Evolutionary conservation across 2,888 invertebrate species (phyloP), one percentile per base, ranked within the genome.

Genomic region (Gortyna flavago): DNA sequence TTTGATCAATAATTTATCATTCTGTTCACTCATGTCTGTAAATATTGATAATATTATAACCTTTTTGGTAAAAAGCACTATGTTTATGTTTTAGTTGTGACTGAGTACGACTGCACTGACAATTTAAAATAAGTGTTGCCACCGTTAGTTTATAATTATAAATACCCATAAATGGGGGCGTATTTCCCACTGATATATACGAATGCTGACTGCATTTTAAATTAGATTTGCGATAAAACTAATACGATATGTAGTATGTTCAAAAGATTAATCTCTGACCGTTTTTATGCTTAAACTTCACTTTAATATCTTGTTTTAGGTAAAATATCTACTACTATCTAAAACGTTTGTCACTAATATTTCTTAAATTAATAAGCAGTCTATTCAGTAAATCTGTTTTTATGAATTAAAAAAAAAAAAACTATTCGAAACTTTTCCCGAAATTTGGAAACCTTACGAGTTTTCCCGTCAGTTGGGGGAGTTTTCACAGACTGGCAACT

Each of bases 1-100:
- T 32, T 68, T 65, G 38, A 71, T 62, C 13, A 72, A 16, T 62
- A 83, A 68, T 65, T 57, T 70, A 75, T 74, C 62, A 65, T 75
- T 84, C 18, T 79, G 61, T 62, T 79, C 75, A 83, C 79, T 83
- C 84, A 84, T 84, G 61, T 66, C 25, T 72, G 29, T 62, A 48
- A 67, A 51, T 79, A 65, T 64, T 64, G 48, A 44, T 66, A 21
- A 16, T 18, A 32, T 51, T 18, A 32, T 51, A 64, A 67, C 41
- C 54, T 67, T 70, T 79, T 76, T 69, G 21, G 61, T 57, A n/a
- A 67, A 80, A 84, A 85, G 59, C 67, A 73, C 75, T 85, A 41
- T 72, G 64, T 74, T 72, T 83, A 64, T 75, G 54, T 83, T 70
- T 72, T 79, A 67, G 57, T 75, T 79, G n/a, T 72, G 65, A 38